These are phyloP conservation scores for Gymnoscelis rufifasciata DNA, from an alignment of 2,888 invertebrate species.

Conservation along the genomic window DNA sequence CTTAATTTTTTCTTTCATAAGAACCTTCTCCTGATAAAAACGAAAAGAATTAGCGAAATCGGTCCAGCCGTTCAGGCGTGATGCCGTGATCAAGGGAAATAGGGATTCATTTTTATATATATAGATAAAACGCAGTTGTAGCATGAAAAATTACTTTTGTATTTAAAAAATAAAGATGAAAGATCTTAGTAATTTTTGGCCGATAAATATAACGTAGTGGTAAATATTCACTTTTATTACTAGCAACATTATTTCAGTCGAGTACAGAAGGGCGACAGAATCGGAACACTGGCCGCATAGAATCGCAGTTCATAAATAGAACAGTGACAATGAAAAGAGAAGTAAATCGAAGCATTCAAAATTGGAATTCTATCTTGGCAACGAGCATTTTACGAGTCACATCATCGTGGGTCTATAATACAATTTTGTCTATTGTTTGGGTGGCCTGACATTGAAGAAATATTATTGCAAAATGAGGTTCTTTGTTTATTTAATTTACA, in stretches of 20 bases:
- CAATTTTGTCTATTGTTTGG: conserved; percentile 6
- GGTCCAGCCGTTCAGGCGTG: too few species aligned
- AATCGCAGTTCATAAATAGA: conserved; percentile 48
- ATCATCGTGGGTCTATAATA: conserved; percentile 5
- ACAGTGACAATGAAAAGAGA: conserved; percentile 50
- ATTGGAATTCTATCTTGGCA: conserved; percentile 33
- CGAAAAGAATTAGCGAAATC: too few species aligned
- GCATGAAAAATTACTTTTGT: too few species aligned
- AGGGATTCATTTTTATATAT: too few species aligned
- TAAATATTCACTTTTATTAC: conserved; percentile 7
- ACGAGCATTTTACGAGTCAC: conserved; percentile 3
- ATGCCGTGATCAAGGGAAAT: too few species aligned
- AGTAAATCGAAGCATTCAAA: conserved; percentile 35
- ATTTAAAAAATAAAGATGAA: too few species aligned
- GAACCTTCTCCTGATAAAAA: too few species aligned
- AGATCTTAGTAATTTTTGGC: too few species aligned
- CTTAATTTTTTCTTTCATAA: too few species aligned
- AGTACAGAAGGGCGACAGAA: conserved; percentile 41
- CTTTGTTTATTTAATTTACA: too few species aligned
- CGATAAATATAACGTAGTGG: background rate
- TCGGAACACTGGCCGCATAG: conserved; percentile 44
- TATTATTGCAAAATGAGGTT: background rate
- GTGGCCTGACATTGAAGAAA: conserved; percentile 4
- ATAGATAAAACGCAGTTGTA: too few species aligned
- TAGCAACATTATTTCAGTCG: conserved; percentile 27